Evolutionary conservation across 1,140 invertebrate species (phyloP).

Genomic region (Saccostrea glomerata): DNA sequence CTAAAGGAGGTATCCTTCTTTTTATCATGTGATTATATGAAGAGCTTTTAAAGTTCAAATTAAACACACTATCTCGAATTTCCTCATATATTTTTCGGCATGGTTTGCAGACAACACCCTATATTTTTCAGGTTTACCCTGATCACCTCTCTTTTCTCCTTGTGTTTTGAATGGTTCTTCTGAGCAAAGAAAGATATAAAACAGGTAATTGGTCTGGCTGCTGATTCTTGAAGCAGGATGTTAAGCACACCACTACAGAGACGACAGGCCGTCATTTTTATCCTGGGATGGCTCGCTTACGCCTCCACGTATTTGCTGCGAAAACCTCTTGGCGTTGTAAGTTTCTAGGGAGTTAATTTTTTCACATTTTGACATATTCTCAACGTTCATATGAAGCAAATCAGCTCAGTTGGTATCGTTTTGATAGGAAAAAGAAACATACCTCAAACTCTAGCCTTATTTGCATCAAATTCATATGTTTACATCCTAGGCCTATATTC

Average conservation of each 20-base stretch:
- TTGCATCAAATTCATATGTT: too few species aligned
- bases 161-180: too few species aligned
- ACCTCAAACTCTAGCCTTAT: too few species aligned
- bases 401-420: too few species aligned
- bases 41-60: background rate
- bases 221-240: background rate
- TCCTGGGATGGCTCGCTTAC: slow-evolving; percentile 79
- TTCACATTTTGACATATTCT: too few species aligned
- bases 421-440: too few species aligned
- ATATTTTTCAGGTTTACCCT: too few species aligned
- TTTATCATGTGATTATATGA: too few species aligned
- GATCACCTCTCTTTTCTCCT: background rate
- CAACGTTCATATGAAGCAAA: too few species aligned
- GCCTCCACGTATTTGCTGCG: slow-evolving; percentile 79
- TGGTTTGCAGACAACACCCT: too few species aligned
- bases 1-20: too few species aligned
- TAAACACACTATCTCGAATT: background rate
- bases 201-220: background rate
- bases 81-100: background rate
- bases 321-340: slow-evolving; percentile 80
- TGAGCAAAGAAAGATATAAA: background rate
- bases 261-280: slow-evolving; percentile 75
- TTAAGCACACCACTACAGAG: slow-evolving; percentile 45
- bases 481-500: too few species aligned
- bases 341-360: slow-evolving; percentile 17